Base-by-base conservation (phyloP, 1,140 invertebrate species). In the Ceratina calcarata region DNA sequence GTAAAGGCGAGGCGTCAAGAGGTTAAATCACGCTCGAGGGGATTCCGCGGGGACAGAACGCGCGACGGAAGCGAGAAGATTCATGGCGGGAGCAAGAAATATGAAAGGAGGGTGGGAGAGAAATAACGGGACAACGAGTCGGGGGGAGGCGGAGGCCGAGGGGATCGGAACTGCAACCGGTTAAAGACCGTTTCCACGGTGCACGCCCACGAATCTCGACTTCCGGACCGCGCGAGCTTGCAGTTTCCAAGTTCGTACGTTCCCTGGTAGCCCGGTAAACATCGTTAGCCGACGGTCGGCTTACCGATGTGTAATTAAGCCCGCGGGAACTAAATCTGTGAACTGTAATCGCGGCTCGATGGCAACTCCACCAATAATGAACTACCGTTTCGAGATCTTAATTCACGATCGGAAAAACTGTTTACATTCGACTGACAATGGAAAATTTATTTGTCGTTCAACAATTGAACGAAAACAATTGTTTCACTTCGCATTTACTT, bases 231-330 rank as follows among this genome's bases (percentile, higher is more conserved):
- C 10, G 12, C 58, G 66, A 69, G 66, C 51, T 77, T 57, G 79
- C 79, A 77, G 73, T 78, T 70, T 65, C 51, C 13, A 85, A 86
- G 70, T 85, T 82, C 45, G 32, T 37, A 37, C 32, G 32, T 37
- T 3, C 32, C 15, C 4, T 27, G 80, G 66, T 75, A 81, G 83
- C 84, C 32, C 57, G 67, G 83, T 82, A 86, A 86, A 86, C 83
- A 86, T 86, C 83, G 75, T 86, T 86, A 86, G 57, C 58, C 74
- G 67, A 20, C 70, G 84, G 78, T 82, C 80, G 83, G 66, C 75
- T 85, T 74, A 79, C 75, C 66, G 60, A 72, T 85, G 68, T 82
- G 73, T 85, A 86, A 86, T 86, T 85, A 82, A 84, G 71, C 76
- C 67, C 32, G 53, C 16, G 71, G 58, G 64, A 78, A 85, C 70